A percentile compares a stretch with the other conserved stretches of the same genome.
These are phyloP conservation scores for Bombyx mori DNA, from an alignment of 1,140 invertebrate genomes.

Conservation along the genomic window ASM3026992v2 NC_085115.1:9172501-9173000, in stretches of 20 bases:
- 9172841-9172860: conserved; percentile 4
- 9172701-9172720: conserved; percentile 3
- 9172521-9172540: no score
- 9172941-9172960: conserved; percentile 4
- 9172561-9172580: no score
- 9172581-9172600: no score
- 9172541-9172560: no score
- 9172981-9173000: neutral
- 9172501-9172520: no score
- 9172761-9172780: neutral
- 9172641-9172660: conserved; percentile 1
- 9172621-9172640: neutral
- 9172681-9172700: neutral
- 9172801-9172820: conserved; percentile 1
- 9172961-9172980: neutral
- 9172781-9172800: conserved; percentile 2
- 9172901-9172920: neutral
- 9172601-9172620: neutral
- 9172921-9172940: neutral
- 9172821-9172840: neutral
- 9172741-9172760: conserved; percentile 4
- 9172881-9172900: conserved; percentile 1
- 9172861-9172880: neutral
- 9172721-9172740: conserved; percentile 5
- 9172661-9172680: neutral